Evolutionary conservation across 2,113 vertebrate genomes (phyloP), one percentile per base, ranked within the genome.

Genomic region (Siniperca knerii): DNA sequence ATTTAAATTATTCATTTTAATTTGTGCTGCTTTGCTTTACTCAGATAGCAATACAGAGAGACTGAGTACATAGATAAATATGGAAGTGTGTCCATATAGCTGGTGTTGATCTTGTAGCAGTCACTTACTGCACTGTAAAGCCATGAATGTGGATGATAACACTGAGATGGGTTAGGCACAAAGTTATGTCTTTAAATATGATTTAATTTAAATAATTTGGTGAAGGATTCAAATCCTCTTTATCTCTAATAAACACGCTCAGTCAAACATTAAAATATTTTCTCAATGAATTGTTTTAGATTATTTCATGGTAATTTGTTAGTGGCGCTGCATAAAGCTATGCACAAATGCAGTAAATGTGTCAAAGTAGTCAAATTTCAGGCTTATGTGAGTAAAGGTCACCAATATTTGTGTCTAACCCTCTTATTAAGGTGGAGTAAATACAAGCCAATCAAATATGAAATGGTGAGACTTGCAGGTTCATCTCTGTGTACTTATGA

Each of bases 141-240:
- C 10, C 29, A 67, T 77, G 67, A 81, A 79, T 82, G 77, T 67
- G 37, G 69, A 75, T 80, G 84, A 70, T 35, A 65, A 78, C 29
- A 76, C 57, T 29, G 90, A 94, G 82, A 90, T 89, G 90, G 89
- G 92, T 91, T 91, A 92, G 92, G 81, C 94, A 93, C 90, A 93
- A 90, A 89, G 81, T 48, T 11, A 4, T 40, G 20, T 64, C 62
- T 76, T 23, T 7, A 40, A 82, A 79, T 77, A 75, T 83, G 70
- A 50, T 25, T 25, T 25, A 25, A 25, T 25, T 25, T 25, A 25
- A 25, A 25, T 25, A 35, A 33, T 44, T 78, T 82, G 25, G 40
- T 77, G 61, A 82, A 62, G 64, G 75, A 81, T 90, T 73, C 37
- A 67, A 79, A 84, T 48, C 21, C 23, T 57, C 13, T 67, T 37